Base-by-base conservation (phyloP, 2,797 vertebrate genomes). In the Lophius americanus region DNA sequence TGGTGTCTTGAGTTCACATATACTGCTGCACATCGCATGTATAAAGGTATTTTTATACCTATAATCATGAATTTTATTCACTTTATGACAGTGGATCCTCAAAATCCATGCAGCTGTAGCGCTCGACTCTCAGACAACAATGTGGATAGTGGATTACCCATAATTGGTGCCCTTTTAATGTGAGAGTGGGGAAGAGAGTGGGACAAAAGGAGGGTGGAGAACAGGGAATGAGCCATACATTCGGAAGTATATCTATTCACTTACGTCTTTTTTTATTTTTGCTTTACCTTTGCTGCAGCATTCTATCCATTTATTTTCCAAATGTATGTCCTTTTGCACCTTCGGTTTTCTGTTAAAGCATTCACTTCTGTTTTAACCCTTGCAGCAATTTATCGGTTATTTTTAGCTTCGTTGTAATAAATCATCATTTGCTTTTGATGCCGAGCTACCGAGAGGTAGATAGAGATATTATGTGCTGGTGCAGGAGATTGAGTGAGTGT, bases 161-260 rank as follows among this genome's bases (percentile, higher is more conserved):
- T 78, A 76, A 76, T 68, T 7, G 50, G 46, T 38, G 42, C 48
- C 36, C 36, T 41, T 72, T 70, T 79, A 65, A 51, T 75, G 46
- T 56, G 58, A 60, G 64, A 38, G 48, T 11, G n/a, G 46, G 53
- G 41, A 62, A 73, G 58, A 56, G 64, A 58, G 13, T 51, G 36
- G 37, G 52, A 48, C 49, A 46, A n/a, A 9, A 10, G 51, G 53
- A 4, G 46, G 9, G 51, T 41, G 33, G 51, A 42, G 51, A 23
- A 53, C 13, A 32, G 49, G 7, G 46, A 44, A 43, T 2, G 4
- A 54, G 36, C 33, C 6, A 12, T 39, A 52, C 3, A 4, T 7
- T 43, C 41, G 11, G 1, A 13, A 23, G 9, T 38, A 23, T 48
- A 58, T 54, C 3, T 13, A 32, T 62, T 3, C 46, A 5, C 13